Evolutionary conservation across 2,888 invertebrate species (phyloP).

Genomic region (Ceratothoa steindachneri): DNA sequence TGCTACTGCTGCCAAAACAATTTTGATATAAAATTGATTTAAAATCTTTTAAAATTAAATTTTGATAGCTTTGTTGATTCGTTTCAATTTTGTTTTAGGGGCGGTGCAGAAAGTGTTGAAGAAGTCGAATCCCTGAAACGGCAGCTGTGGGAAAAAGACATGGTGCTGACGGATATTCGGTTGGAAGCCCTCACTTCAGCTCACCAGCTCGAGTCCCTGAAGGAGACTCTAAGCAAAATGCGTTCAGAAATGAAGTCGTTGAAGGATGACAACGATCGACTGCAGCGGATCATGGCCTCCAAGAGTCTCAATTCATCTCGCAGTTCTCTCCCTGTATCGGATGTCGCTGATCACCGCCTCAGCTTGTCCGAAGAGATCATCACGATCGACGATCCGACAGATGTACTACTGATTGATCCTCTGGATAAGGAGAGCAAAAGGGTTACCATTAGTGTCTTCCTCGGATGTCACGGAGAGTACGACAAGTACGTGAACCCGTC

Average conservation of each 20-base stretch:
- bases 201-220: slow-evolving; percentile 90
- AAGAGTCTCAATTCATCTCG: slow-evolving; percentile 57
- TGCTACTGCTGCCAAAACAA: no score
- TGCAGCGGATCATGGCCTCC: slow-evolving; percentile 74
- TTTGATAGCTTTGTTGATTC: no score
- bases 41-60: no score
- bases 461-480: slow-evolving; percentile 58
- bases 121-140: slow-evolving; percentile 77
- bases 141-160: slow-evolving; percentile 90
- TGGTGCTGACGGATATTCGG: slow-evolving; percentile 90
- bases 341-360: slow-evolving; percentile 29
- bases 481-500: slow-evolving; percentile 49
- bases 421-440: slow-evolving; percentile 52
- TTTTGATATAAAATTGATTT: no score
- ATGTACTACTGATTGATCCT: slow-evolving; percentile 49
- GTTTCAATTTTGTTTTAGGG: no score
- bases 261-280: slow-evolving; percentile 91
- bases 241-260: slow-evolving; percentile 93
- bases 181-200: slow-evolving; percentile 94
- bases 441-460: slow-evolving; percentile 55
- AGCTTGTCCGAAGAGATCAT: slow-evolving; percentile 34
- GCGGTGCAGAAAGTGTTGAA: slow-evolving; percentile 51
- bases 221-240: slow-evolving; percentile 96
- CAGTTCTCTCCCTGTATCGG: slow-evolving; percentile 54
- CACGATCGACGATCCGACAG: slow-evolving; percentile 30